Evolutionary conservation across 2,113 vertebrate species (phyloP).

Genomic region (Trichomycterus rosablanca): DNA sequence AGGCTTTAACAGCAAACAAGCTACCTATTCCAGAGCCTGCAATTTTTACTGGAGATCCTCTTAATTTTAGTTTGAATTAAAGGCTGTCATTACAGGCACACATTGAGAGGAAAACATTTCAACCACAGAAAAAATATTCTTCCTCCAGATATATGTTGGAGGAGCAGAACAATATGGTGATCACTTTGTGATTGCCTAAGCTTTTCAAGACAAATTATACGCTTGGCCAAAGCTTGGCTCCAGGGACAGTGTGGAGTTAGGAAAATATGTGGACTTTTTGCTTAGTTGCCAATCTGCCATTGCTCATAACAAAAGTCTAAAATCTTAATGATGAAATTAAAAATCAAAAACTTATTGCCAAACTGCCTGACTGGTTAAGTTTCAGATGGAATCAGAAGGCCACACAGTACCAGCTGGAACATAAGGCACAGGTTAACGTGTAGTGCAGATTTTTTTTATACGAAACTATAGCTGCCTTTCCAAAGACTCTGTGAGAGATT

Average conservation of each 20-base stretch:
- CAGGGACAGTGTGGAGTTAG: background rate
- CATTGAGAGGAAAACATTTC: background rate
- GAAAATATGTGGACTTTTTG: background rate
- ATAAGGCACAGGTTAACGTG: too few relatives aligned
- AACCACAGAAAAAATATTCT: background rate
- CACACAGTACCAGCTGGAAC: background rate
- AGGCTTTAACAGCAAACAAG: background rate
- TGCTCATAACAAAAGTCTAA: background rate
- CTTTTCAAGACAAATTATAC: background rate
- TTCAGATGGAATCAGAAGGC: background rate
- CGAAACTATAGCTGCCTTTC: too few relatives aligned
- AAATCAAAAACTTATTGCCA: background rate
- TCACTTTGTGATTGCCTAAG: background rate
- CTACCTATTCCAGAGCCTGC: background rate
- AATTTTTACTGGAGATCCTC: background rate
- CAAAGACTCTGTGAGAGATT: too few relatives aligned
- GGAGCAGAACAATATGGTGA: background rate
- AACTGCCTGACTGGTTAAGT: background rate
- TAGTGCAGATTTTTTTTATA: too few relatives aligned
- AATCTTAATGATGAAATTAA: background rate
- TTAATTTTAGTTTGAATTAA: background rate
- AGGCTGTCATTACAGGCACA: background rate
- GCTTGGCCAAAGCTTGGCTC: background rate
- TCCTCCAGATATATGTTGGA: background rate
- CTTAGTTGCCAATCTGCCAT: background rate